These are phyloP conservation scores for Eugnorisma glareosa DNA, from an alignment of 2,888 invertebrate genomes.

Conservation along the genomic window DNA sequence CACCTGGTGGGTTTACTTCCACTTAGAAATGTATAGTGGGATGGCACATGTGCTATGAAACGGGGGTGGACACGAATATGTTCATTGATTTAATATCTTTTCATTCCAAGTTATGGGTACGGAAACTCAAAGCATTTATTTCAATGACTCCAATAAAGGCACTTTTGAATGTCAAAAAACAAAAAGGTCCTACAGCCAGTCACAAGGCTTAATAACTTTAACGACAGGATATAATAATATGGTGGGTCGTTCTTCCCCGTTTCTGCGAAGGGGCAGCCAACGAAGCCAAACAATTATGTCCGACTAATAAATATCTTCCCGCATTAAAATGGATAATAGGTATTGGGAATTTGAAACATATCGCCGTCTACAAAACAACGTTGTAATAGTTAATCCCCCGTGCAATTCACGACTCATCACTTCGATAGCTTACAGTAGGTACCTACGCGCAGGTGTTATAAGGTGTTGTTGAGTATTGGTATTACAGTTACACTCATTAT, in stretches of 20 bases:
- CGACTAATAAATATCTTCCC: neutral
- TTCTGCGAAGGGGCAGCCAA: neutral
- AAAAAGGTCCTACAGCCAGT: too few species aligned
- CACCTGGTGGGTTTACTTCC: too few species aligned
- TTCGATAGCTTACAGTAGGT: neutral
- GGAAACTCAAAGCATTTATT: too few species aligned
- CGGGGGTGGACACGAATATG: too few species aligned
- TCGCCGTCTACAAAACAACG: neutral
- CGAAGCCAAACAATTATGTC: neutral
- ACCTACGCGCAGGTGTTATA: neutral
- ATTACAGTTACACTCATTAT: too few species aligned
- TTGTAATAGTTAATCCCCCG: conserved; percentile 10
- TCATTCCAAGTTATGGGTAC: too few species aligned
- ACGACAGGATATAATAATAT: neutral
- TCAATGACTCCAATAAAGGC: too few species aligned
- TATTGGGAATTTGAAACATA: neutral
- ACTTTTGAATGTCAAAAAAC: too few species aligned
- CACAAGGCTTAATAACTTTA: too few species aligned
- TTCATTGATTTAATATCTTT: too few species aligned
- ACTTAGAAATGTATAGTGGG: too few species aligned
- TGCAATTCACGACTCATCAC: neutral
- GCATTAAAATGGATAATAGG: neutral
- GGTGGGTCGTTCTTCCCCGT: neutral
- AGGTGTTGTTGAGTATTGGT: neutral
- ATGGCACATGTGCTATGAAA: too few species aligned